Percentiles rank a stretch among this genome's conserved stretches.
phyloP scores from a whole-genome alignment of 1,140 invertebrate species.

The Zaprionus vittiger region DNA sequence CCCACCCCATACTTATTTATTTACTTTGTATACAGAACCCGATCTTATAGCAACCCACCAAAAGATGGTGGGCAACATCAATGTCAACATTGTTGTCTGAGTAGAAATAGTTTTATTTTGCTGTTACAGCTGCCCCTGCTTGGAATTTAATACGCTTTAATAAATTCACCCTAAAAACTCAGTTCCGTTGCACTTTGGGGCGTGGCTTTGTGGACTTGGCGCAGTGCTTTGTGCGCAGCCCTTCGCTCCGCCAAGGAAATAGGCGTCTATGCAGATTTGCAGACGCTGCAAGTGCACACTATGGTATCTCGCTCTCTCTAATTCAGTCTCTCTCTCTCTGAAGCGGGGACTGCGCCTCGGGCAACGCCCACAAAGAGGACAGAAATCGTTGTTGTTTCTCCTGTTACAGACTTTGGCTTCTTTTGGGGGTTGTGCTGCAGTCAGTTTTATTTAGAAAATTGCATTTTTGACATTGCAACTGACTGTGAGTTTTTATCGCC shows the following conservation, averaged over 20 bases:
- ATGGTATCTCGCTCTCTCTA: not conserved
- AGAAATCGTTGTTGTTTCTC: slow-evolving; percentile 38
- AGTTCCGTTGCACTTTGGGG: slow-evolving; percentile 57
- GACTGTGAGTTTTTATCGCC: slow-evolving; percentile 21
- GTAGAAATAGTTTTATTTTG: slow-evolving; percentile 11
- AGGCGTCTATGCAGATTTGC: slow-evolving; percentile 76
- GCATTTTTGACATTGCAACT: slow-evolving; percentile 65
- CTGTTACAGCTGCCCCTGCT: slow-evolving; percentile 2
- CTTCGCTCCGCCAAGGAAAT: slow-evolving; percentile 62
- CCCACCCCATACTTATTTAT: not conserved
- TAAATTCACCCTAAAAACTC: slow-evolving; percentile 69
- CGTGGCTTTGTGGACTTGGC: slow-evolving; percentile 45
- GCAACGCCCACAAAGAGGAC: slow-evolving; percentile 68
- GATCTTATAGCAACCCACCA: not conserved
- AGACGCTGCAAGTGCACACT: slow-evolving; percentile 71
- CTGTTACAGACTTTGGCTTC: slow-evolving; percentile 5
- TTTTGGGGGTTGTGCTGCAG: slow-evolving; percentile 38
- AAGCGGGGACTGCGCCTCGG: slow-evolving; percentile 32
- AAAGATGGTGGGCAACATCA: slow-evolving; percentile 43
- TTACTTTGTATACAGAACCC: not conserved
- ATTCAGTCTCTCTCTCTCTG: not conserved
- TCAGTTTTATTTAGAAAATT: slow-evolving; percentile 59
- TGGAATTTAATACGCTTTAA: slow-evolving; percentile 56
- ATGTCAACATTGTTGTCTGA: slow-evolving; percentile 73
- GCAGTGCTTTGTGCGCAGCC: slow-evolving; percentile 68